A percentile compares a stretch with the other conserved stretches of the same genome.
phyloP scores from a whole-genome alignment of 2,113 vertebrate genomes.

The Bambusicola thoracicus region DNA sequence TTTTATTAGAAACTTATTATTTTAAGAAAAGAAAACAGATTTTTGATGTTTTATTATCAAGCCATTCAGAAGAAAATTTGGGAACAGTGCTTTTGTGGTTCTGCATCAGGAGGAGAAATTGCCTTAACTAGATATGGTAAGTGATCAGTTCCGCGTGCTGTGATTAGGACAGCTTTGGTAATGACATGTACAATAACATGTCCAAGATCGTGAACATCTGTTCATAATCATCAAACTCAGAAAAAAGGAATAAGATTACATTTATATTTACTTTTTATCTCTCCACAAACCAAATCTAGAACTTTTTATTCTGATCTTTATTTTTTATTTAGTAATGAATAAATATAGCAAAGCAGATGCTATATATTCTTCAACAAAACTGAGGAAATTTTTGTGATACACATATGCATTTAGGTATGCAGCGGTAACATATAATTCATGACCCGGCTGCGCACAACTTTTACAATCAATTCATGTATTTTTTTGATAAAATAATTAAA shows the following conservation, averaged over 20 bases:
- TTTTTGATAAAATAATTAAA: not conserved
- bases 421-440: not conserved
- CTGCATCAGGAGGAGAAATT: constrained; percentile 29
- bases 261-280: not conserved
- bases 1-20: constrained; percentile 11
- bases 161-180: constrained; percentile 19
- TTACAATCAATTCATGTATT: not conserved
- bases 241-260: not conserved
- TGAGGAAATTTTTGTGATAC: not conserved
- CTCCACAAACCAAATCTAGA: not conserved
- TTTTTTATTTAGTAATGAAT: not conserved
- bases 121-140: constrained; percentile 44
- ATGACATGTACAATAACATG: not conserved
- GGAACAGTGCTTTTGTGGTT: not conserved
- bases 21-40: constrained; percentile 28
- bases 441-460: not conserved
- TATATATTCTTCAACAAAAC: not conserved
- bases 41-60: constrained; percentile 6
- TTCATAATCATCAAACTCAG: not conserved
- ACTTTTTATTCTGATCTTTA: not conserved
- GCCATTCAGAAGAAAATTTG: constrained; percentile 10
- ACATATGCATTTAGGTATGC: not conserved
- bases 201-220: constrained; percentile 3
- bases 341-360: not conserved
- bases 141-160: constrained; percentile 34